Percentiles rank a stretch among this genome's conserved stretches.
Evolutionary conservation across 1,140 invertebrate genomes (phyloP).

Genomic region (Lamellibrachia luymesi): DNA sequence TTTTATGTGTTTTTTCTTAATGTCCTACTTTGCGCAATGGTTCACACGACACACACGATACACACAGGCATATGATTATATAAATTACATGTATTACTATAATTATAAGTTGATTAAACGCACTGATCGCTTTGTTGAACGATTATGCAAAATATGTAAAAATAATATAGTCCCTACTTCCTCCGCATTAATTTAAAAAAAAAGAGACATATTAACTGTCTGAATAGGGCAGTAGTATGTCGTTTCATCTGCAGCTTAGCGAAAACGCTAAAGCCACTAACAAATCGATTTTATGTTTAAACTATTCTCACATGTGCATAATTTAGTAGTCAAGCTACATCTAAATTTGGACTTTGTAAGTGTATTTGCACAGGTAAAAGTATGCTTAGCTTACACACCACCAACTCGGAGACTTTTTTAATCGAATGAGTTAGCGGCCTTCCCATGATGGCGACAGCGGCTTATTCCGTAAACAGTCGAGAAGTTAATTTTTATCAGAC

Average conservation of each 20-base stretch:
- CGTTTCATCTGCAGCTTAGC: not conserved
- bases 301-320: not conserved
- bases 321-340: not conserved
- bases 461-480: conserved; percentile 21
- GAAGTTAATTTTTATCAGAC: conserved; percentile 24
- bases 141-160: not conserved
- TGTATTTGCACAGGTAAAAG: not conserved
- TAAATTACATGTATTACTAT: no score
- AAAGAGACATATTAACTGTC: not conserved
- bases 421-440: not conserved
- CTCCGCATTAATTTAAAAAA: not conserved
- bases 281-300: not conserved
- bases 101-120: no score
- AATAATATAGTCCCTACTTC: not conserved
- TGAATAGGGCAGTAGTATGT: not conserved
- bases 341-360: not conserved
- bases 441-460: conserved; percentile 15
- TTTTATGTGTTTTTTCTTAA: not conserved
- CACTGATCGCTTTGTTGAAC: no score
- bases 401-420: not conserved
- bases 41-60: not conserved
- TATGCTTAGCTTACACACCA: not conserved
- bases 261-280: not conserved
- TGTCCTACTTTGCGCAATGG: not conserved
- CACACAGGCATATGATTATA: no score